A percentile compares a stretch with the other conserved stretches of the same genome.
phyloP scores from a whole-genome alignment of 2,113 vertebrate genomes.

The Oophaga pumilio region DNA sequence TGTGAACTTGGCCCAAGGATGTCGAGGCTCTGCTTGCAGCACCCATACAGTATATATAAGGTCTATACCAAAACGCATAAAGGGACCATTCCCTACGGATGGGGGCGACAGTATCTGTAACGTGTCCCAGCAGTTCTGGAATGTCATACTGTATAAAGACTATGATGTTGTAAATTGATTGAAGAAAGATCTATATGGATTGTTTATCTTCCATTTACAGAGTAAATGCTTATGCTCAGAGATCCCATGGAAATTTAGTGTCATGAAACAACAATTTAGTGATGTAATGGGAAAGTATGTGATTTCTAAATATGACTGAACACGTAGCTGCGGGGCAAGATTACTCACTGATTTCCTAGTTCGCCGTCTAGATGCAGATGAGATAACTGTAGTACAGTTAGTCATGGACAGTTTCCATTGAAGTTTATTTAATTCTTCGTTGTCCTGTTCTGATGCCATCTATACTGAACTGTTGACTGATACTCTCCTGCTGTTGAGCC shows the following conservation, averaged over 20 bases:
- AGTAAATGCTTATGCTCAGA: neutral
- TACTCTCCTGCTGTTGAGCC: too few species aligned
- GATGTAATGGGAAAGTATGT: constrained; percentile 24
- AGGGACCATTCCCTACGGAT: neutral
- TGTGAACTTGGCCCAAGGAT: too few species aligned
- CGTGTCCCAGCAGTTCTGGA: constrained; percentile 6
- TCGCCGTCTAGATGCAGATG: neutral
- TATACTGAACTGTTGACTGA: too few species aligned
- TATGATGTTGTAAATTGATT: neutral
- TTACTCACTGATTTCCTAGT: constrained; percentile 3
- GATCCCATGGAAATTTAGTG: neutral
- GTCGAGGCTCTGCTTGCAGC: neutral
- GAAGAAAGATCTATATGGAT: neutral
- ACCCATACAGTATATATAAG: neutral
- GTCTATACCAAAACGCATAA: neutral
- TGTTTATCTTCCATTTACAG: neutral
- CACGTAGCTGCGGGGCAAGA: neutral
- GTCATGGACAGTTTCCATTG: neutral
- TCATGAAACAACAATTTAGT: neutral
- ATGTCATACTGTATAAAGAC: neutral
- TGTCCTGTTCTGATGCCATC: too few species aligned
- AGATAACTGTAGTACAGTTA: neutral
- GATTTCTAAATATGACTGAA: neutral
- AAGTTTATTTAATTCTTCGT: too few species aligned
- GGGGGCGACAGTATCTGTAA: neutral